Base-by-base conservation (phyloP, 2,888 invertebrate genomes). In the Drosophila villosipedis region DNA sequence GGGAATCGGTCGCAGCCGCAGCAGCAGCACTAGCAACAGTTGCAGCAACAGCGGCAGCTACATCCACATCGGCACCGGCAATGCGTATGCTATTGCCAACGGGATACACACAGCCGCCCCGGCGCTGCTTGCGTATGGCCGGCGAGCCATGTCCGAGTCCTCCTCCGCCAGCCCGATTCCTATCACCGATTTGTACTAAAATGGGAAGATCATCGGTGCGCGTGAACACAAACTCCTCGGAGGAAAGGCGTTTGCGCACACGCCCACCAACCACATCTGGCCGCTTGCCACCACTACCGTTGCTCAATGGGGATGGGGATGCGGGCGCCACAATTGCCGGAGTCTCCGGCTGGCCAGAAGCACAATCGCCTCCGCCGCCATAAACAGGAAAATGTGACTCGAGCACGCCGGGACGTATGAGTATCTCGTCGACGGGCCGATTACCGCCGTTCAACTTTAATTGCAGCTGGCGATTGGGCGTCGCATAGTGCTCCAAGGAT, bases 91-190 rank as follows among this genome's bases (percentile, higher is more conserved):
- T 91, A 35, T 79, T 86, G 35, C 83, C 88, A 52, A 74, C 83
- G 63, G 95, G 95, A 92, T 95, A 95, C 54, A 95, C 94, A 83
- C 95, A 95, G 87, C 95, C 95, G 84, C 95, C 95, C 89, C 95
- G 95, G 75, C 95, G 94, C 80, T 81, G 94, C 75, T 95, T 94
- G 3, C 95, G 95, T 84, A 94, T 95, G 89, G 94, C 94, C 53
- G 95, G 95, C n/a, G 91, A 91, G 35, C 68, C 70, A 54, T 72
- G 35, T 25, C 19, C 55, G 12, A 33, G 22, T 35, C 54, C 33
- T 22, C 16, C 33, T 9, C 19, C 12, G 12, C 10, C 55, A 16
- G 19, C 63, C 68, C 87, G 92, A 66, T 73, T 80, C 16, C 77
- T 80, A 67, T 92, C 92, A 47, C 90, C 84, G 65, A 93, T 88